Evolutionary conservation across 2,888 invertebrate species (phyloP).

Genomic region (Agrochola macilenta): DNA sequence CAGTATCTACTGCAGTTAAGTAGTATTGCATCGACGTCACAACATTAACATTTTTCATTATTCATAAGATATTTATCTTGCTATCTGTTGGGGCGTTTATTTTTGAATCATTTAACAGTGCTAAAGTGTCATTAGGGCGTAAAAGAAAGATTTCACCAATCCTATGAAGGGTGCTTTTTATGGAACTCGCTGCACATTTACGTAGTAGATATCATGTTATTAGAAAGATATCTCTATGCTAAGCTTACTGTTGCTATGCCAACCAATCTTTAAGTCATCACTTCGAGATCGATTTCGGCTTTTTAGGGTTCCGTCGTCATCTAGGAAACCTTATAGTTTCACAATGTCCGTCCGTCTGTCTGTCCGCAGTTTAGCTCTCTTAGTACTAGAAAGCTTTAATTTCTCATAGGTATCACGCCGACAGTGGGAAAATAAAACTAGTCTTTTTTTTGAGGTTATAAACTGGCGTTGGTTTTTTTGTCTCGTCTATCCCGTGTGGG

Average conservation of each 20-base stretch:
- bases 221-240: neutral
- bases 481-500: too few species aligned
- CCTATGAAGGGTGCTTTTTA: neutral
- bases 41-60: constrained; percentile 63
- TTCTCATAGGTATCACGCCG: neutral
- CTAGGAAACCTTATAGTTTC: neutral
- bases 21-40: constrained; percentile 52
- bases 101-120: constrained; percentile 28
- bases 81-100: constrained; percentile 16
- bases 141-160: neutral
- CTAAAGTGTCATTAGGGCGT: constrained; percentile 20
- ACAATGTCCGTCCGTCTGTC: neutral
- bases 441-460: too few species aligned
- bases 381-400: too few species aligned
- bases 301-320: neutral
- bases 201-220: neutral
- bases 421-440: neutral
- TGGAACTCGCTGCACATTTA: neutral
- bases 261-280: too few species aligned
- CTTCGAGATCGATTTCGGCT: neutral
- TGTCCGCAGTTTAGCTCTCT: neutral
- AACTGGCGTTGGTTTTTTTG: too few species aligned
- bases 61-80: constrained; percentile 53
- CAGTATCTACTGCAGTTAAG: constrained; percentile 36
- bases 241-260: neutral